phyloP scores from a whole-genome alignment of 1,140 invertebrate species.

The Drosophila repletoides region DNA sequence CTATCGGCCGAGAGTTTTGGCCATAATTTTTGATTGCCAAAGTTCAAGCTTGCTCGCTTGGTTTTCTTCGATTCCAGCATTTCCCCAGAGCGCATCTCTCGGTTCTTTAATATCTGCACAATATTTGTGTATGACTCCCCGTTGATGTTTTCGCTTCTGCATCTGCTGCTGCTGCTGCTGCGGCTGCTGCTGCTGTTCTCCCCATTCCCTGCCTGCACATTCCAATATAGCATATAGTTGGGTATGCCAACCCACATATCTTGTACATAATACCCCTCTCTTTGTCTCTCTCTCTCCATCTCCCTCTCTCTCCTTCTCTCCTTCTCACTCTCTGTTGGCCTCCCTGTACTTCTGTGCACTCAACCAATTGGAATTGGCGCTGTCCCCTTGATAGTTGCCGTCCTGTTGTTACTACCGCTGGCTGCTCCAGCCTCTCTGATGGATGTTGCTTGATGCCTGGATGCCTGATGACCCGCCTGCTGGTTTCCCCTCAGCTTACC shows the following conservation, averaged over 20 bases:
- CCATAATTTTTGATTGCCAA: too few relatives aligned
- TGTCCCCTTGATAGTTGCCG: conserved; percentile 27
- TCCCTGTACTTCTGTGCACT: background rate
- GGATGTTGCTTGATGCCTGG: background rate
- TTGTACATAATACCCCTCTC: background rate
- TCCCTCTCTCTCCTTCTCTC: background rate
- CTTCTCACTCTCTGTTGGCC: background rate
- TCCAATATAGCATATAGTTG: background rate
- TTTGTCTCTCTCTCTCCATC: background rate
- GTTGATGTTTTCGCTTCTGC: conserved; percentile 8
- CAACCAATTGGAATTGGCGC: conserved; percentile 15
- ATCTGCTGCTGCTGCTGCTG: background rate
- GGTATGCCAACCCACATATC: background rate
- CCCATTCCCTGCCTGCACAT: background rate
- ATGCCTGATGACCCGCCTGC: background rate
- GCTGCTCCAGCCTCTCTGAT: background rate
- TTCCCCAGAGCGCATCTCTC: background rate
- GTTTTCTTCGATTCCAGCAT: background rate
- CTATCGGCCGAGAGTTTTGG: too few relatives aligned
- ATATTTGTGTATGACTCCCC: conserved; percentile 6
- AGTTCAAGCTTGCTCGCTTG: background rate
- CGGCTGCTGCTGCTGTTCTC: background rate
- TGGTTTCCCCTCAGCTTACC: background rate
- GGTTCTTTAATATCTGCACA: conserved; percentile 11
- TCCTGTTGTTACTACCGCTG: conserved; percentile 3